Conservation (phyloP, 2,888 invertebrate genomes). For the Yponomeuta malinellus region DNA sequence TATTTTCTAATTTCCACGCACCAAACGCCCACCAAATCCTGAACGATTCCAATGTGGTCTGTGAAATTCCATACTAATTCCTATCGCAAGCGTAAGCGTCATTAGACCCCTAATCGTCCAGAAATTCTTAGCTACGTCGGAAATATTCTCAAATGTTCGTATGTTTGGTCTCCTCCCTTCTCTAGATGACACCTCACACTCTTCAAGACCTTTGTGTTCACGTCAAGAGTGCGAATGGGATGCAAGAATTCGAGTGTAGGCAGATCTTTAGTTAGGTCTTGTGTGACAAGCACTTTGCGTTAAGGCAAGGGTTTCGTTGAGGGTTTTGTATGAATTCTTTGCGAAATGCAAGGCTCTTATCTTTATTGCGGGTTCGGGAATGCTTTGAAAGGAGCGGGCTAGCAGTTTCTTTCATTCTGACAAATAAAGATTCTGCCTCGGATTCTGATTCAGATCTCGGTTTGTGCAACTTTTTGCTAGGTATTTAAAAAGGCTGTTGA, state of each 20-base stretch:
- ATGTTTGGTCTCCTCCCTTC: not conserved
- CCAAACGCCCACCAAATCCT: no score
- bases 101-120: no score
- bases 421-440: no score
- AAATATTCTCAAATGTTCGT: not conserved
- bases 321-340: not conserved
- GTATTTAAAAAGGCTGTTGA: no score
- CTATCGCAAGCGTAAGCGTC: no score
- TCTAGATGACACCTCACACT: not conserved
- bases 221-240: not conserved
- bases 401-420: no score
- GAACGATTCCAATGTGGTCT: no score
- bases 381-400: not conserved
- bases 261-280: not conserved
- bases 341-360: not conserved
- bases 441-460: no score
- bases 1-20: no score
- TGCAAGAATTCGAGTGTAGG: not conserved
- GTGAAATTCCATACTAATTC: no score
- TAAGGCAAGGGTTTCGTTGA: not conserved
- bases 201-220: not conserved
- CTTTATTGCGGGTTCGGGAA: not conserved
- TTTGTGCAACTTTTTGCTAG: no score
- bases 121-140: not conserved
- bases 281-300: not conserved